Conservation (phyloP, 2,797 vertebrate species). For the Notoglanidium macrostoma region DNA sequence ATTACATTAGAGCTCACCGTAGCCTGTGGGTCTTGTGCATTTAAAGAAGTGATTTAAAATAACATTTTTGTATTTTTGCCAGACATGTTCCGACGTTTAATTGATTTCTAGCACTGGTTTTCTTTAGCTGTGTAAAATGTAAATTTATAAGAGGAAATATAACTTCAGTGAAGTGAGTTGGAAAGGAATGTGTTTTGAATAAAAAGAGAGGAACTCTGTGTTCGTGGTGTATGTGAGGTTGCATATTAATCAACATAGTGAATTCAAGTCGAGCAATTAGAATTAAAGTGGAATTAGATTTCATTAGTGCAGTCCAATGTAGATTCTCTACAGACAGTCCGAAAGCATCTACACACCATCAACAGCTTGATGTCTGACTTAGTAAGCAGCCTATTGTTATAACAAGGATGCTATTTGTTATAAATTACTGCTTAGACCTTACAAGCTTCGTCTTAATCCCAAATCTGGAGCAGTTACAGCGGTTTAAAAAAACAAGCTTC, state of each 20-base stretch:
- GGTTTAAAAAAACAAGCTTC: background rate
- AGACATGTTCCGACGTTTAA: background rate
- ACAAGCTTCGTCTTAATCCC: background rate
- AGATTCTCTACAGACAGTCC: background rate
- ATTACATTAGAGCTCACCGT: background rate
- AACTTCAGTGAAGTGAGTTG: background rate
- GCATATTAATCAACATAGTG: background rate
- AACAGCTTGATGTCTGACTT: background rate
- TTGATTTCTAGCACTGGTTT: background rate
- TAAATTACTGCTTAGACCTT: background rate
- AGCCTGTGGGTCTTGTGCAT: background rate
- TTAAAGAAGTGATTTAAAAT: background rate
- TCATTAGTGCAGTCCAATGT: background rate
- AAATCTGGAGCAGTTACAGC: background rate
- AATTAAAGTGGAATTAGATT: background rate
- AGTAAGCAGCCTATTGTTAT: background rate
- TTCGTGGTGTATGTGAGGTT: background rate
- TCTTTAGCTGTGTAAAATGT: background rate
- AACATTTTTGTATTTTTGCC: background rate
- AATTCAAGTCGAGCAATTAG: background rate
- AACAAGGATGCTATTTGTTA: background rate
- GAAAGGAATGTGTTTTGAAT: background rate
- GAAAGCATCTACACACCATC: background rate
- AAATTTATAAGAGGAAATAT: constrained; percentile 1
- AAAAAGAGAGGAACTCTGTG: background rate